phyloP scores from a whole-genome alignment of 2,113 vertebrate species.

The Panthera tigris region DNA sequence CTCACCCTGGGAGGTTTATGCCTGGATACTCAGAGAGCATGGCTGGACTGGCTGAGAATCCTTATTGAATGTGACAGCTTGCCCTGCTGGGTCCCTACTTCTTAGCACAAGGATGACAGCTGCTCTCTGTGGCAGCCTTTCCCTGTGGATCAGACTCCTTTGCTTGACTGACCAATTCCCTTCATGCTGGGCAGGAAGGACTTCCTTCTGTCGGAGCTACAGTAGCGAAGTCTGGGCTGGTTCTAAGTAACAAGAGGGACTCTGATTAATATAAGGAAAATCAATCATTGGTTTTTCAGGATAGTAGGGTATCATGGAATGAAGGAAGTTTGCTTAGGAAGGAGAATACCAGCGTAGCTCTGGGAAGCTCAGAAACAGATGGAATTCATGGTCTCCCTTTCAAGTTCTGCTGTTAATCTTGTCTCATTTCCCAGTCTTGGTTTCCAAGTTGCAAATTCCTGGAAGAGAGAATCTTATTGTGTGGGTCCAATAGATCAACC shows the following conservation, averaged over 20 bases:
- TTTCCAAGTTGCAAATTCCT: neutral
- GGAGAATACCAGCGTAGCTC: neutral
- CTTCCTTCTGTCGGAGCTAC: neutral
- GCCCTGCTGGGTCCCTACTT: neutral
- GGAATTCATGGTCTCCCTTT: neutral
- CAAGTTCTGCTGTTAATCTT: neutral
- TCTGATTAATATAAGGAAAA: neutral
- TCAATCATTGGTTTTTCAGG: neutral
- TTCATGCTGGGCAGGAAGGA: neutral
- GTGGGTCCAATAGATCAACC: too few relatives aligned
- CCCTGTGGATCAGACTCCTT: neutral
- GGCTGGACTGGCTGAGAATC: neutral
- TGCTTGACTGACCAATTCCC: slow-evolving; percentile 7
- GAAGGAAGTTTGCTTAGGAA: neutral
- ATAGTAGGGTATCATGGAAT: neutral
- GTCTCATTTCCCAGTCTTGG: neutral
- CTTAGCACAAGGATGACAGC: slow-evolving; percentile 46
- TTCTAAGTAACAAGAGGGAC: neutral
- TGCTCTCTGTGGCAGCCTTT: neutral
- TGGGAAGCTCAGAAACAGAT: neutral
- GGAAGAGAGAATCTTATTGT: neutral
- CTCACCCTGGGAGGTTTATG: neutral
- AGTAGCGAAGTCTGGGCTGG: neutral
- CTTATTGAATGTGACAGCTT: slow-evolving; percentile 58
- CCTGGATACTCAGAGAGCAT: neutral